Evolutionary conservation across 2,888 invertebrate genomes (phyloP), one percentile per base, ranked within the genome.

Genomic region (Conus canariensis): DNA sequence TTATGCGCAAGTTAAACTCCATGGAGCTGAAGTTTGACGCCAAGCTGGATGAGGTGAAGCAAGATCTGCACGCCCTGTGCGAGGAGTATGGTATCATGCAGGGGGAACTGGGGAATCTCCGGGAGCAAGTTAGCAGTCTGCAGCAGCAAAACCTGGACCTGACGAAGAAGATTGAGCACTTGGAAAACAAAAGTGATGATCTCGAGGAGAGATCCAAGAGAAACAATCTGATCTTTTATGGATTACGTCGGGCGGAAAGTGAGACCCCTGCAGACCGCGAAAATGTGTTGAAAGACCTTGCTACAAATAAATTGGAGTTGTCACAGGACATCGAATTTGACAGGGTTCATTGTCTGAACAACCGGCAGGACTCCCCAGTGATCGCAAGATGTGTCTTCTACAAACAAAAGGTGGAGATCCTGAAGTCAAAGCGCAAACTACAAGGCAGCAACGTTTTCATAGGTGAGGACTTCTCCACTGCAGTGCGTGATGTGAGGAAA

Each of bases 161-260:
- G 85, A 8, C 12, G 58, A 14, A 85, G 85, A 59, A 22, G 59
- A 22, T 85, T 58, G 85, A 85, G 8, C n/a, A 14, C 25, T 19
- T 85, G 85, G n/a, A 85, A 59, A 80, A 14, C 16, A 80, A 80
- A 45, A 80, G 4, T 10, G 45, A 80, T 14, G 80, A 80, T 19
- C 30, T 45, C 16, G 80, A 80, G 4, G 85, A 58, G 59, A 85
- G 85, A 22, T 58, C 58, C 10, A 85, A 58, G 19, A 19, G 22
- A 22, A 85, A 85, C 85, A 85, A 85, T 22, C 85, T 85, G 9
- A 58, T 85, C 1, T 85, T 85, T 58, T 85, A 85, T n/a, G 85
- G 58, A 12, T 22, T 85, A n/a, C 5, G 59, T 2, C 9, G 85
- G n/a, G 22, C 2, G 19, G 58, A 85, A 58, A 59, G 4, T 19